These are phyloP conservation scores for Amazona guildingii DNA, from an alignment of 2,113 vertebrate genomes.

Conservation along the genomic window DNA sequence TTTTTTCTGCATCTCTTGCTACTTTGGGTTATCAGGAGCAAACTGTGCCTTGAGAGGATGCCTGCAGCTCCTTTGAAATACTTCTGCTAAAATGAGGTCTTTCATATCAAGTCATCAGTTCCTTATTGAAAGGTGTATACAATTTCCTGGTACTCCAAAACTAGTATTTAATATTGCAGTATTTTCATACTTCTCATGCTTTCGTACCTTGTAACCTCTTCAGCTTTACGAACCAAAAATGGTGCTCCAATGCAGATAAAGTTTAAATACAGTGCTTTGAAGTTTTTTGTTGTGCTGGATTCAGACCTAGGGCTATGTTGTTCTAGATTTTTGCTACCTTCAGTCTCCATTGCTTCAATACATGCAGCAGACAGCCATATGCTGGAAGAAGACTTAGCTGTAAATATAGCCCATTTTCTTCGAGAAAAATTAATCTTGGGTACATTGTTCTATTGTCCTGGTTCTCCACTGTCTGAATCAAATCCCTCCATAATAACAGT, in stretches of 20 bases:
- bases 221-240: background rate
- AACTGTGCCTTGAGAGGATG: background rate
- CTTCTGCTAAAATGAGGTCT: background rate
- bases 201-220: background rate
- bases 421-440: background rate
- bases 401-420: background rate
- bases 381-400: background rate
- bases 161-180: background rate
- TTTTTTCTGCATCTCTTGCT: background rate
- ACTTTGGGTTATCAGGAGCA: background rate
- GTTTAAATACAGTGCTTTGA: background rate
- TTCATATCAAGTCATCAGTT: background rate
- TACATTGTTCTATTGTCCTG: background rate
- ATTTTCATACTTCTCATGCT: background rate
- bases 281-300: background rate
- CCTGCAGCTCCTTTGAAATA: background rate
- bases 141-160: background rate
- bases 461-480: background rate
- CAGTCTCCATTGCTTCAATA: background rate
- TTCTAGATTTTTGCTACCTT: background rate
- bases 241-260: background rate
- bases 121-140: background rate
- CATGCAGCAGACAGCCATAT: background rate
- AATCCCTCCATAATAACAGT: background rate
- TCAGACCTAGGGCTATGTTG: background rate